phyloP scores from a whole-genome alignment of 2,797 vertebrate species.

The Dendrocincla fuliginosa region DNA sequence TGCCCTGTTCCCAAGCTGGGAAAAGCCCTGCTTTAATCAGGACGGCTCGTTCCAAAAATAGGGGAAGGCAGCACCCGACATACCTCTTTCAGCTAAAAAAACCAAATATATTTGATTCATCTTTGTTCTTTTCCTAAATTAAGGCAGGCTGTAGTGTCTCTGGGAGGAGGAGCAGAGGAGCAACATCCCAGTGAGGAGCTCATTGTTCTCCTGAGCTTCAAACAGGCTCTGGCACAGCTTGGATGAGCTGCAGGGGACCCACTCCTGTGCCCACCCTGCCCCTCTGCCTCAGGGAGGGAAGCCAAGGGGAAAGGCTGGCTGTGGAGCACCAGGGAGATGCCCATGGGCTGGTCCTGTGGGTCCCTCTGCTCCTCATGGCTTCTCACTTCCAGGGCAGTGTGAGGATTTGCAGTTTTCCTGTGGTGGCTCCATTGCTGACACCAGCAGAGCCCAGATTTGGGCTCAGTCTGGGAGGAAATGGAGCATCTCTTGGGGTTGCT shows the following conservation, averaged over 20 bases:
- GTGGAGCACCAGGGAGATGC: not conserved
- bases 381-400: not conserved
- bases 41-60: not conserved
- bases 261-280: rapidly evolving
- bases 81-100: not conserved
- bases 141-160: not conserved
- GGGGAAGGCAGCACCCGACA: not conserved
- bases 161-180: constrained; percentile 26
- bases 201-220: not conserved
- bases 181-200: not conserved
- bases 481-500: not conserved
- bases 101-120: rapidly evolving
- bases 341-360: rapidly evolving
- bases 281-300: not conserved
- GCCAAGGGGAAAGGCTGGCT: not conserved
- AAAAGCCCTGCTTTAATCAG: not conserved
- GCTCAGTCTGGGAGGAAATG: not conserved
- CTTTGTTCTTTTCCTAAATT: not conserved
- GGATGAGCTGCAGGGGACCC: not conserved
- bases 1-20: not conserved
- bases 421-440: not conserved
- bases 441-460: not conserved
- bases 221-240: not conserved
- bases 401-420: not conserved
- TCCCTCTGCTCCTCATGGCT: not conserved